Evolutionary conservation across 2,113 vertebrate genomes (phyloP).

Genomic region (Dromaius novaehollandiae): DNA sequence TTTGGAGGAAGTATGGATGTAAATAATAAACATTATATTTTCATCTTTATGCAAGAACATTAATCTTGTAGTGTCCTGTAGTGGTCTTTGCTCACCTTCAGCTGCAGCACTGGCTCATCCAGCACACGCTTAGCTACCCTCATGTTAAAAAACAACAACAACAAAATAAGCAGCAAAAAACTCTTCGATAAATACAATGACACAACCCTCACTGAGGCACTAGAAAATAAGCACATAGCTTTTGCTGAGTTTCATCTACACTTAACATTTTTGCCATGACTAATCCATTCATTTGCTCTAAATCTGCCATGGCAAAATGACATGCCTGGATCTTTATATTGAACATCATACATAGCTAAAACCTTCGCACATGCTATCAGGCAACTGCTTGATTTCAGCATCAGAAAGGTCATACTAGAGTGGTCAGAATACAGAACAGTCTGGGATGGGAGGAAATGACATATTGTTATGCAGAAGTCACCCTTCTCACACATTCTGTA

Average conservation of each 20-base stretch:
- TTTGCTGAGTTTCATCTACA: slow-evolving; percentile 18
- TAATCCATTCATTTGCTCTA: slow-evolving; percentile 42
- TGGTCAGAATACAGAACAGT: slow-evolving; percentile 30
- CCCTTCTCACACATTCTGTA: neutral
- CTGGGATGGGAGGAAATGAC: neutral
- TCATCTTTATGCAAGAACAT: neutral
- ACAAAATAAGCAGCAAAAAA: neutral
- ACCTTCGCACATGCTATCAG: neutral
- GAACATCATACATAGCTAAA: slow-evolving; percentile 33
- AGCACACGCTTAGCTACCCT: neutral
- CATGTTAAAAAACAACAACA: neutral
- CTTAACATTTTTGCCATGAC: slow-evolving; percentile 37
- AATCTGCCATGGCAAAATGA: slow-evolving; percentile 28
- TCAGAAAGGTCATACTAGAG: slow-evolving; percentile 42
- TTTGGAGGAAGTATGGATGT: neutral
- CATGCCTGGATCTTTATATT: neutral
- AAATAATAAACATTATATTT: neutral
- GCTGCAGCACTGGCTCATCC: neutral
- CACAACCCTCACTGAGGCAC: neutral
- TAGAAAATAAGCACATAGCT: neutral
- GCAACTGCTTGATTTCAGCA: slow-evolving; percentile 35
- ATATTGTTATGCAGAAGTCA: slow-evolving; percentile 36
- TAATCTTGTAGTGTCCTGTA: neutral
- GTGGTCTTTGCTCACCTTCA: neutral
- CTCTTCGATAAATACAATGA: neutral